phyloP scores from a whole-genome alignment of 1,140 invertebrate species.

The Batillaria attramentaria region DNA sequence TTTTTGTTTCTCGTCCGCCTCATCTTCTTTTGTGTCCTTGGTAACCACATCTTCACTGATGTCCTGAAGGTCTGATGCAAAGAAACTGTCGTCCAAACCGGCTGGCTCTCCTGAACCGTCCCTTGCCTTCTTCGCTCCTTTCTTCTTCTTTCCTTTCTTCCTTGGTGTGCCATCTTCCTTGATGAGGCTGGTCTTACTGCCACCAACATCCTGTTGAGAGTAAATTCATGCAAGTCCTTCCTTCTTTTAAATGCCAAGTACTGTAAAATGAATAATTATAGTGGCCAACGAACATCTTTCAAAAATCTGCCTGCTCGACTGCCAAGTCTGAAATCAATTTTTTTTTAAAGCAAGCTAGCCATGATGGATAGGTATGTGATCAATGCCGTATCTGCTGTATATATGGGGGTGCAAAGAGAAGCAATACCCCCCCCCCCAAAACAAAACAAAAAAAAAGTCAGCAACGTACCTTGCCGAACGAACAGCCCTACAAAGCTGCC shows the following conservation, averaged over 20 bases:
- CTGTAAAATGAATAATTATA: neutral
- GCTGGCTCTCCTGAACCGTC: conserved; percentile 39
- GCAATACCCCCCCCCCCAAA: too few relatives aligned
- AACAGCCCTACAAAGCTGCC: neutral
- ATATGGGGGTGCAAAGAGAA: too few relatives aligned
- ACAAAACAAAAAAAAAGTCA: too few relatives aligned
- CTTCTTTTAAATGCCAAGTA: too few relatives aligned
- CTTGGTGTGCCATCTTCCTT: conserved; percentile 54
- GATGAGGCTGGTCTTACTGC: conserved; percentile 64
- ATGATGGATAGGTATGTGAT: neutral
- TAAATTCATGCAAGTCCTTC: too few relatives aligned
- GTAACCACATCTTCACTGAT: conserved; percentile 62
- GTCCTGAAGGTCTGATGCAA: conserved; percentile 58
- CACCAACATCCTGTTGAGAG: conserved; percentile 52
- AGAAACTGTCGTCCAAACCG: conserved; percentile 52
- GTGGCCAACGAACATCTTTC: conserved; percentile 4
- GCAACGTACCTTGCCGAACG: too few relatives aligned
- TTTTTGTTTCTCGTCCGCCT: conserved; percentile 40
- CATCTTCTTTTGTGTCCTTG: conserved; percentile 45
- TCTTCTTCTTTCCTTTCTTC: conserved; percentile 61
- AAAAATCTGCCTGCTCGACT: neutral
- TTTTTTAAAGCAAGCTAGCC: neutral
- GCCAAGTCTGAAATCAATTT: neutral
- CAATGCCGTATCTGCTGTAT: too few relatives aligned
- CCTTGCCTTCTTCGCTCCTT: conserved; percentile 42